Conservation (phyloP, 2,113 vertebrate species). For the Terrapene triunguis region DNA sequence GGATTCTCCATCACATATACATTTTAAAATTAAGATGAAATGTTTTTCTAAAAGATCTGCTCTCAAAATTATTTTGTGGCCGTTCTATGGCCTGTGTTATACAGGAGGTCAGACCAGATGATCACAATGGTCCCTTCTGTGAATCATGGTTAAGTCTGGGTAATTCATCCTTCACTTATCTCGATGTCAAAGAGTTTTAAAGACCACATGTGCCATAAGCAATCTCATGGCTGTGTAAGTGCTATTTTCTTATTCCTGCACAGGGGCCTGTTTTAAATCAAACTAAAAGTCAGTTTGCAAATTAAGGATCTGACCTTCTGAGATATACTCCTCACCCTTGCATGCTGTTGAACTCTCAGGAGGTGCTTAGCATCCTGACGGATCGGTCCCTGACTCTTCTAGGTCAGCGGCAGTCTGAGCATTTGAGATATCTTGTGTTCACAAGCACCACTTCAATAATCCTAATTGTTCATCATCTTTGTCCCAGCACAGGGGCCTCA, state of each 20-base stretch:
- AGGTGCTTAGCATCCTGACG: not conserved
- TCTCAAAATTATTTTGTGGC: too few relatives aligned
- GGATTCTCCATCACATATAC: too few relatives aligned
- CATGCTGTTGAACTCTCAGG: not conserved
- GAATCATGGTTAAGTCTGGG: not conserved
- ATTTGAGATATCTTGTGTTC: not conserved
- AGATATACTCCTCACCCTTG: not conserved
- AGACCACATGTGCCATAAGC: not conserved
- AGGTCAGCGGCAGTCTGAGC: not conserved
- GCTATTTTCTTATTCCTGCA: not conserved
- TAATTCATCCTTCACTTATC: not conserved
- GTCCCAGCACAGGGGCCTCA: not conserved
- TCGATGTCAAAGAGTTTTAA: not conserved
- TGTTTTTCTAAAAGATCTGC: too few relatives aligned
- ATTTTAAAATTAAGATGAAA: too few relatives aligned
- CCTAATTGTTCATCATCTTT: not conserved
- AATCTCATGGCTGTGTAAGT: not conserved
- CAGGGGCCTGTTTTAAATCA: accelerated
- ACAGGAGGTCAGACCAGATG: too few relatives aligned
- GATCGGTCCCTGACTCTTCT: not conserved
- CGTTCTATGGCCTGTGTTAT: too few relatives aligned
- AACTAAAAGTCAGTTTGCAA: not conserved
- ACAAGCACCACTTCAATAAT: not conserved
- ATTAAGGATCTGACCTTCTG: not conserved
- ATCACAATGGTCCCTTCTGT: too few relatives aligned